These are phyloP conservation scores for Esperia sulphurella DNA, from an alignment of 2,888 invertebrate genomes.

Conservation along the genomic window DNA sequence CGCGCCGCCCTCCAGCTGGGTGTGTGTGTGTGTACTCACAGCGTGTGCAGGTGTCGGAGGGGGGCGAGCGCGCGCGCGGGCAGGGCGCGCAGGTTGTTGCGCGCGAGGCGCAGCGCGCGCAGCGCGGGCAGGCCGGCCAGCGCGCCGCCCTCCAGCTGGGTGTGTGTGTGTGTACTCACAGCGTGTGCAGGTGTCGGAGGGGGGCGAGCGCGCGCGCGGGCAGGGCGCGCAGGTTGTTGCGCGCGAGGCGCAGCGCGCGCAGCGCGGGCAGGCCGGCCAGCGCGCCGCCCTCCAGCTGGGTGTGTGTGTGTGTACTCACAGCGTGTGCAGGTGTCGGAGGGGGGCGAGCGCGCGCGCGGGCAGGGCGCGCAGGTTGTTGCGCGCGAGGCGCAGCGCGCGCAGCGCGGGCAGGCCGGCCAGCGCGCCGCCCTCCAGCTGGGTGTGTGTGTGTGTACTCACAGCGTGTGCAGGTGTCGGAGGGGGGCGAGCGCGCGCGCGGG, in stretches of 20 bases:
- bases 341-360: slow-evolving; percentile 83
- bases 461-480: slow-evolving; percentile 46
- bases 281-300: slow-evolving; percentile 82
- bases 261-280: slow-evolving; percentile 79
- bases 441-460: too few relatives aligned
- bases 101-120: slow-evolving; percentile 82
- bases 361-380: slow-evolving; percentile 84
- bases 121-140: slow-evolving; percentile 79
- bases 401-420: slow-evolving; percentile 79
- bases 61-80: slow-evolving; percentile 83
- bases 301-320: too few relatives aligned
- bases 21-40: too few relatives aligned
- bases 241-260: slow-evolving; percentile 82
- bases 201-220: slow-evolving; percentile 83
- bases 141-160: slow-evolving; percentile 82
- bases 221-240: slow-evolving; percentile 84
- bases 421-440: slow-evolving; percentile 82
- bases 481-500: slow-evolving; percentile 83
- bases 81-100: slow-evolving; percentile 84
- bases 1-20: slow-evolving; percentile 82
- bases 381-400: slow-evolving; percentile 82
- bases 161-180: too few relatives aligned
- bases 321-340: slow-evolving; percentile 46
- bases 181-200: slow-evolving; percentile 46
- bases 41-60: slow-evolving; percentile 46